phyloP scores from a whole-genome alignment of 30 jellyfish, hydroid and myxozoan species.

The Cassiopea xamachana region DNA sequence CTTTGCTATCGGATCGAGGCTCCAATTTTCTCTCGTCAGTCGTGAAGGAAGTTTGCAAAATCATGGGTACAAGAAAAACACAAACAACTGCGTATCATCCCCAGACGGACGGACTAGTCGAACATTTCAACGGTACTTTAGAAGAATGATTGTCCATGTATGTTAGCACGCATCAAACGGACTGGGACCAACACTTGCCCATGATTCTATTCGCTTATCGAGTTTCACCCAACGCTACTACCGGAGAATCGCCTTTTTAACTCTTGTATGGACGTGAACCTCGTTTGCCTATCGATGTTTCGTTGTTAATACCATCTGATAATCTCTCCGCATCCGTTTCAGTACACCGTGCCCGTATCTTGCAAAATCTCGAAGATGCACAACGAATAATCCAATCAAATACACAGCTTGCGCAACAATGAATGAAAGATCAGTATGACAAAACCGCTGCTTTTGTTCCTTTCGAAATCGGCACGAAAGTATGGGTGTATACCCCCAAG shows the following conservation, averaged over 20 bases:
- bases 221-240: slow-evolving; percentile 47
- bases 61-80: not conserved
- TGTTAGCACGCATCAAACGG: slow-evolving; percentile 37
- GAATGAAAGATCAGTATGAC: slow-evolving; percentile 44
- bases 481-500: slow-evolving; percentile 68
- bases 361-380: not conserved
- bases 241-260: slow-evolving; percentile 50
- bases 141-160: slow-evolving; percentile 25
- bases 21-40: slow-evolving; percentile 14
- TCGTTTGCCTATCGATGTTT: slow-evolving; percentile 27
- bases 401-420: slow-evolving; percentile 37
- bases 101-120: slow-evolving; percentile 59
- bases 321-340: slow-evolving; percentile 17
- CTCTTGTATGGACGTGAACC: slow-evolving; percentile 36
- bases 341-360: slow-evolving; percentile 25
- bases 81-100: slow-evolving; percentile 64
- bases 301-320: slow-evolving; percentile 12
- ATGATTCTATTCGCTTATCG: slow-evolving; percentile 47
- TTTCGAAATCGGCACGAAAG: slow-evolving; percentile 32
- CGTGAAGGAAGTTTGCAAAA: slow-evolving; percentile 9
- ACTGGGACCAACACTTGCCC: slow-evolving; percentile 39
- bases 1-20: slow-evolving; percentile 46
- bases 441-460: slow-evolving; percentile 11
- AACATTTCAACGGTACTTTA: slow-evolving; percentile 44
- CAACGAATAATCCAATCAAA: not conserved